These are phyloP conservation scores for Pachycephus smyrnensis DNA, from an alignment of 2,888 invertebrate genomes.

Conservation along the genomic window DNA sequence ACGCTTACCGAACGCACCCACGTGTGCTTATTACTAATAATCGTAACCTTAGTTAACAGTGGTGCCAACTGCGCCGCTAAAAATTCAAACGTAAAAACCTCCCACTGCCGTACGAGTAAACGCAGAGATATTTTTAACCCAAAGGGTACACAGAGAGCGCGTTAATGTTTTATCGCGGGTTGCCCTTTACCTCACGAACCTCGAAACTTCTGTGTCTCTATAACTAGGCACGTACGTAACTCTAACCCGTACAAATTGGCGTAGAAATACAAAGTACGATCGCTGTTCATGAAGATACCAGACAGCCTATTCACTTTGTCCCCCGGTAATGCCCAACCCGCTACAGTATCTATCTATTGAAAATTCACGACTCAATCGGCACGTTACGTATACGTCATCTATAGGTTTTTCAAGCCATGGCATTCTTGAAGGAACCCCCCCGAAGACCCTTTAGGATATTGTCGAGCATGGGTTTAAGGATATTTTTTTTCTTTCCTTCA, in stretches of 20 bases:
- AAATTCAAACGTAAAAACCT: neutral
- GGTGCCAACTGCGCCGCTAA: neutral
- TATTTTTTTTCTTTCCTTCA: constrained; percentile 11
- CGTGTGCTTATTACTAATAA: neutral
- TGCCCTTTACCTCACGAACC: constrained; percentile 52
- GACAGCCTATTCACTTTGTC: neutral
- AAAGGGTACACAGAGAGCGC: constrained; percentile 51
- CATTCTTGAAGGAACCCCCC: neutral
- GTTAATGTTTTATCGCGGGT: constrained; percentile 61
- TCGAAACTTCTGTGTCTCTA: constrained; percentile 50
- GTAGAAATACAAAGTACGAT: constrained; percentile 56
- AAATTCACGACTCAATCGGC: neutral
- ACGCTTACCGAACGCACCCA: neutral
- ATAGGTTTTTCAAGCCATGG: neutral
- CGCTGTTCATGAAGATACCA: constrained; percentile 36
- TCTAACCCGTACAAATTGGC: constrained; percentile 47
- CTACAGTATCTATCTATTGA: neutral
- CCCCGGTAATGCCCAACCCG: neutral
- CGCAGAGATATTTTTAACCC: constrained; percentile 31
- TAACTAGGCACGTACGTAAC: constrained; percentile 33
- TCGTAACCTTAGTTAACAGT: neutral
- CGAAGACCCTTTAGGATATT: constrained; percentile 9
- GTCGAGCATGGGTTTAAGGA: neutral
- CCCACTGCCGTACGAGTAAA: constrained; percentile 9
- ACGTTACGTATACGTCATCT: neutral